Evolutionary conservation across 1,140 invertebrate species (phyloP), one percentile per base, ranked within the genome.

Genomic region (Zaprionus camerounensis): DNA sequence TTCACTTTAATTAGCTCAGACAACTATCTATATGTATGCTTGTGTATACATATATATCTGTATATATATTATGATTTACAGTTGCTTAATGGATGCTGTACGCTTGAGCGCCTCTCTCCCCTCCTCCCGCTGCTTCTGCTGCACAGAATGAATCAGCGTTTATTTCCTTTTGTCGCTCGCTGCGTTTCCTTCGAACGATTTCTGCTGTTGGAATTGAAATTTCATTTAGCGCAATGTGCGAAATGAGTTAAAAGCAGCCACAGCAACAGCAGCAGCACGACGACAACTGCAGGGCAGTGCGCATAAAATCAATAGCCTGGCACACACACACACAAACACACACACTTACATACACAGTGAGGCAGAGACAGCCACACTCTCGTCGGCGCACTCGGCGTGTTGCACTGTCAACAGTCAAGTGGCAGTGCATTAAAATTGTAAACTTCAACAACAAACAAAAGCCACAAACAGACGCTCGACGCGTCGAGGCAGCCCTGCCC

Each of bases 391-490:
- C 59, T 61, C 62, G 78, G 71, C 71, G 67, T 74, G 79, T 78
- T 82, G 85, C 78, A 81, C 84, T 88, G 84, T 88, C 84, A 88
- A 88, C 84, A 88, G 85, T 90, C 84, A 88, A 88, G 84, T 88
- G 84, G 84, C 81, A 88, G 84, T 90, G 84, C 85, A 88, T 88
- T 88, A 88, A 88, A 88, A 88, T 90, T 88, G 81, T 88, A 90
- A 88, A 88, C 85, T 88, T 88, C 74, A 78, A 88, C 84, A 90
- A 80, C 85, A 88, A 88, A 88, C 84, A 88, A 88, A 90, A 88
- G 84, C 84, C 85, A 88, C 84, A 88, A 88, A 88, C 84, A 90
- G 81, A 79, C 78, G 78, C 71, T 78, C 62, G 49, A 62, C 68
- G 53, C 59, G 63, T 36, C 59, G 72, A 17, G 53, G 74, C 64